These are phyloP conservation scores for Eueremaeus valkanovi DNA, from an alignment of 2,888 invertebrate genomes.

Conservation along the genomic window DNA sequence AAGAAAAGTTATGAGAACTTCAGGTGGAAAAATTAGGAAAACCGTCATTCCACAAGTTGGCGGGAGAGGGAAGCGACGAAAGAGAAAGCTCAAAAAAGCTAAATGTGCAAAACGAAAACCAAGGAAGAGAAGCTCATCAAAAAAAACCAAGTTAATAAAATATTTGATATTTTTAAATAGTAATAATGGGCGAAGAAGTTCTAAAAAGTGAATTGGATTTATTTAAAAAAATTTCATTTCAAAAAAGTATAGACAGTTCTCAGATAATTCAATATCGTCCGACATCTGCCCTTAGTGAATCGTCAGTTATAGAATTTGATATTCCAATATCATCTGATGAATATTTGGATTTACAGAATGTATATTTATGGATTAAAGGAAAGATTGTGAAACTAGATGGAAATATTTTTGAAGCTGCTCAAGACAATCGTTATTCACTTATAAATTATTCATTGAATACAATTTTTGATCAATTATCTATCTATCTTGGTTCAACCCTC, in stretches of 20 bases:
- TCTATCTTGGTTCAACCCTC: not conserved
- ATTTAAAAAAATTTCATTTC: not conserved
- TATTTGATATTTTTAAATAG: too few relatives aligned
- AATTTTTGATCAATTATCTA: not conserved
- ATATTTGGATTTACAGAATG: not conserved
- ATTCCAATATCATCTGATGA: not conserved
- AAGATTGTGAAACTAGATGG: not conserved
- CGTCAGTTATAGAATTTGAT: not conserved
- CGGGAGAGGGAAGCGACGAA: too few relatives aligned
- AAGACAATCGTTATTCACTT: not conserved
- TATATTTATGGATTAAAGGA: not conserved
- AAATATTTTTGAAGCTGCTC: not conserved
- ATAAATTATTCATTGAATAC: not conserved
- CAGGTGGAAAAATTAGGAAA: too few relatives aligned
- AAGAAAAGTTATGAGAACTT: not conserved
- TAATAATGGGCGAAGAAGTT: too few relatives aligned
- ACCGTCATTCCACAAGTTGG: too few relatives aligned
- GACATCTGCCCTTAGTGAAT: not conserved
- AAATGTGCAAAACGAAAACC: too few relatives aligned
- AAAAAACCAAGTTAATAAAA: too few relatives aligned
- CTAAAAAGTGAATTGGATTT: not conserved
- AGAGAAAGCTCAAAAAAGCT: too few relatives aligned
- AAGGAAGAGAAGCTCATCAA: too few relatives aligned
- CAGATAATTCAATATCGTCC: not conserved
- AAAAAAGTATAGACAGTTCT: conserved; percentile 6